phyloP scores from a whole-genome alignment of 2,113 vertebrate genomes.

The Cololabis saira region DNA sequence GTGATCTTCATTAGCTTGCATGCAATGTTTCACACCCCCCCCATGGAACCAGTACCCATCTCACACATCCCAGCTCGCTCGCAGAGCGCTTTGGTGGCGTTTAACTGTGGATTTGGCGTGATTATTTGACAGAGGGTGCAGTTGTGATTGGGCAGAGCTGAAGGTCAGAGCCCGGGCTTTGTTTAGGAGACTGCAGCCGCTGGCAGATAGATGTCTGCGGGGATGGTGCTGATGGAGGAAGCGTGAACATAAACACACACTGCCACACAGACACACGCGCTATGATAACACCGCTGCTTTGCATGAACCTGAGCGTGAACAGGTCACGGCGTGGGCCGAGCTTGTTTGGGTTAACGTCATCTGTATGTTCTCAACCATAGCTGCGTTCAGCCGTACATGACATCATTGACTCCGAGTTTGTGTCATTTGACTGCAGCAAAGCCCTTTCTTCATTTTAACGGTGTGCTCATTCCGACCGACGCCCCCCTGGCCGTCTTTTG shows the following conservation, averaged over 20 bases:
- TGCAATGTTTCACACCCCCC: constrained; percentile 4
- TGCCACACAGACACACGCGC: constrained; percentile 3
- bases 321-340: constrained; percentile 1
- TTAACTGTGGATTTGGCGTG: constrained; percentile 40
- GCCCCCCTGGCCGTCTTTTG: constrained; percentile 44
- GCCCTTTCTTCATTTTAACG: constrained; percentile 29
- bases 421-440: constrained; percentile 44
- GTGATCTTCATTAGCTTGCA: constrained; percentile 16
- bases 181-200: constrained; percentile 39
- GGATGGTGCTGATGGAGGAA: constrained; percentile 39
- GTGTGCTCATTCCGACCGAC: constrained; percentile 43
- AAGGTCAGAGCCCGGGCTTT: constrained; percentile 57
- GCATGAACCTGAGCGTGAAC: neutral
- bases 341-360: constrained; percentile 43
- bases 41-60: constrained; percentile 13
- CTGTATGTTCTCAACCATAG: constrained; percentile 14
- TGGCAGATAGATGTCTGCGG: constrained; percentile 48
- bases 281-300: neutral
- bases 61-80: constrained; percentile 15
- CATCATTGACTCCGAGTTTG: constrained; percentile 40
- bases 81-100: constrained; percentile 12
- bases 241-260: constrained; percentile 22
- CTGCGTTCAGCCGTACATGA: constrained; percentile 2
- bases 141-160: constrained; percentile 30
- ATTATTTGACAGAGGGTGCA: constrained; percentile 56